Base-by-base conservation (phyloP, 2,888 invertebrate species). In the Agrotis exclamationis region DNA sequence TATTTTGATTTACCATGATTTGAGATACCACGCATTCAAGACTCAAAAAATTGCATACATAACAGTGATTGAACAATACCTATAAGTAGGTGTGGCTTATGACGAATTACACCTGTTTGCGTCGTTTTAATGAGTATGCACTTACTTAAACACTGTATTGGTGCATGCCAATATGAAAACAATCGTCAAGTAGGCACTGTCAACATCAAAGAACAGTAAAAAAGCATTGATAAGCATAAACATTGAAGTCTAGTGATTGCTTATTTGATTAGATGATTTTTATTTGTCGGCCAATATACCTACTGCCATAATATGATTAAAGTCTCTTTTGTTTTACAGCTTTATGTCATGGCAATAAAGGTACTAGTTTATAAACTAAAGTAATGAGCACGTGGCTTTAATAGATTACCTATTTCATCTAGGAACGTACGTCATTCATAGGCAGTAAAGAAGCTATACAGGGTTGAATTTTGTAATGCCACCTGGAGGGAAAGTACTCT, bases 171-270 rank as follows among this genome's bases (percentile, higher is more conserved):
- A 13, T 28, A 13, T 22, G 33, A 13, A 57, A 70, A 45, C 13
- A 28, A 5, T 63, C 20, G 5, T 48, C 14, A 71, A 53, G 16
- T 13, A 47, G 16, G 7, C 9, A 48, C 44, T 54, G 3, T 13
- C 2, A 28, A 66, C 63, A 67, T 76, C 67, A 77, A 63, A 67
- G 59, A 7, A 48, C 28, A 60, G 28, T 47, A 59, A 56, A 59
- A 58, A 47, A 47, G 47, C 18, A 58, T 13, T 48, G 66, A 66
- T 72, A 77, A 76, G 3, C 18, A 2, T 48, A 63, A 54, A 63
- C 24, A 77, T 72, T 60, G 1, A 50, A 68, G 9, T 56, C 51
- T 54, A 47, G 39, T 63, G 76, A 76, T 76, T 67, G 60, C 24
- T n/a, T 24, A 14, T 18, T n/a, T 50, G 60, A 62, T 68, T 57